phyloP scores from a whole-genome alignment of 2,113 vertebrate genomes.

The Seriola quinqueradiata region DNA sequence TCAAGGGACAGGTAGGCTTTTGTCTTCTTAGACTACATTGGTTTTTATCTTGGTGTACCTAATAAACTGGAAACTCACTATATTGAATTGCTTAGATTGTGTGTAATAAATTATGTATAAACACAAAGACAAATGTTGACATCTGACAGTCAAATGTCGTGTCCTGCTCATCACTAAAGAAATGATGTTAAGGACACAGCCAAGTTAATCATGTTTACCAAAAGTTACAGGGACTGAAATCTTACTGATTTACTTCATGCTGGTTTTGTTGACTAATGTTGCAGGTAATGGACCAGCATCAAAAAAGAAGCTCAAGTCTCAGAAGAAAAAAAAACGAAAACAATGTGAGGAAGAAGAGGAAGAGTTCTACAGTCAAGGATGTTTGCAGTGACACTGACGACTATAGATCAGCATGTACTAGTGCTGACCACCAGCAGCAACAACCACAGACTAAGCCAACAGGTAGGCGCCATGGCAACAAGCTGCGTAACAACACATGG shows the following conservation, averaged over 20 bases:
- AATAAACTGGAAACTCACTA: background rate
- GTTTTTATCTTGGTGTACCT: no score
- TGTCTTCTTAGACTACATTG: no score
- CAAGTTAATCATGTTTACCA: no score
- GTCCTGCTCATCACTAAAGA: no score
- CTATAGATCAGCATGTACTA: background rate
- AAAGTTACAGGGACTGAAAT: no score
- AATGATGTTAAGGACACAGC: no score
- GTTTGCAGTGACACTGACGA: slow-evolving; percentile 11
- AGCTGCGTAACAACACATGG: background rate
- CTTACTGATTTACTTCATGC: background rate
- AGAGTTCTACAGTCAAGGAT: background rate
- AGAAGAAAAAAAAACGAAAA: slow-evolving; percentile 69
- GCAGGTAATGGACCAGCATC: slow-evolving; percentile 49
- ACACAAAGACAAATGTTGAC: background rate
- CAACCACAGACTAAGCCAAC: background rate
- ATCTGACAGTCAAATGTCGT: background rate
- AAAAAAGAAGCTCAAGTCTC: slow-evolving; percentile 55
- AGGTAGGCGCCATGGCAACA: slow-evolving; percentile 30
- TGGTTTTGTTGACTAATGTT: background rate
- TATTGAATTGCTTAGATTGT: background rate
- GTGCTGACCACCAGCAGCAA: background rate
- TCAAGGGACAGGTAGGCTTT: no score
- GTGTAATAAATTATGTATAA: background rate
- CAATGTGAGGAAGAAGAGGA: slow-evolving; percentile 35